Evolutionary conservation across 2,797 vertebrate genomes (phyloP).

Genomic region (Pangasius djambal): DNA sequence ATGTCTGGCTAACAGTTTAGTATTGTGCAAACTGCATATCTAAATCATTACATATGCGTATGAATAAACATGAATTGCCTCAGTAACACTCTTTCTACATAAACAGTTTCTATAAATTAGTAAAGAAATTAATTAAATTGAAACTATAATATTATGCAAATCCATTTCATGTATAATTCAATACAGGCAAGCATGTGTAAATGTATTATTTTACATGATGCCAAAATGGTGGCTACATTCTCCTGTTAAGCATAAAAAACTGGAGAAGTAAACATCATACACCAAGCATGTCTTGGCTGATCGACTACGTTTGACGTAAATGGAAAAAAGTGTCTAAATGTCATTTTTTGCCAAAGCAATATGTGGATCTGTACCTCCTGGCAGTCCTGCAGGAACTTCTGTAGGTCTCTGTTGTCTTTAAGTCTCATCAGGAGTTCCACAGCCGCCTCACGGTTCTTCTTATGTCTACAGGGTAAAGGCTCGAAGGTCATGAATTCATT

Average conservation of each 20-base stretch:
- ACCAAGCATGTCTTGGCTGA: background rate
- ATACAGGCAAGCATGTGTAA: background rate
- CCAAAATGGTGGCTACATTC: background rate
- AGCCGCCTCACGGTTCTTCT: slow-evolving; percentile 83
- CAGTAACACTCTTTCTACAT: background rate
- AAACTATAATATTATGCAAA: background rate
- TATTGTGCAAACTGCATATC: background rate
- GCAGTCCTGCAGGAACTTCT: slow-evolving; percentile 96
- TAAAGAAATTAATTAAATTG: background rate
- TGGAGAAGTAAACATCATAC: background rate
- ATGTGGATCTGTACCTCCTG: slow-evolving; percentile 84
- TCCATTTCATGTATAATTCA: background rate
- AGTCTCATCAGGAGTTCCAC: slow-evolving; percentile 89
- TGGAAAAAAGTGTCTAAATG: background rate
- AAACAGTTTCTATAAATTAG: background rate
- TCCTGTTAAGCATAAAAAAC: background rate
- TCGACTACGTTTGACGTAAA: background rate
- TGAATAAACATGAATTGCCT: background rate
- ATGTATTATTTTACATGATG: background rate
- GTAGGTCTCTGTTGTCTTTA: slow-evolving; percentile 97
- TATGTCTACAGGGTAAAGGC: slow-evolving; percentile 63
- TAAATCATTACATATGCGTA: background rate
- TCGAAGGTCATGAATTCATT: slow-evolving; percentile 1
- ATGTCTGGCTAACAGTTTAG: background rate
- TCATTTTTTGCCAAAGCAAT: background rate